Base-by-base conservation (phyloP, 2,888 invertebrate genomes). In the Thecophora atra region DNA sequence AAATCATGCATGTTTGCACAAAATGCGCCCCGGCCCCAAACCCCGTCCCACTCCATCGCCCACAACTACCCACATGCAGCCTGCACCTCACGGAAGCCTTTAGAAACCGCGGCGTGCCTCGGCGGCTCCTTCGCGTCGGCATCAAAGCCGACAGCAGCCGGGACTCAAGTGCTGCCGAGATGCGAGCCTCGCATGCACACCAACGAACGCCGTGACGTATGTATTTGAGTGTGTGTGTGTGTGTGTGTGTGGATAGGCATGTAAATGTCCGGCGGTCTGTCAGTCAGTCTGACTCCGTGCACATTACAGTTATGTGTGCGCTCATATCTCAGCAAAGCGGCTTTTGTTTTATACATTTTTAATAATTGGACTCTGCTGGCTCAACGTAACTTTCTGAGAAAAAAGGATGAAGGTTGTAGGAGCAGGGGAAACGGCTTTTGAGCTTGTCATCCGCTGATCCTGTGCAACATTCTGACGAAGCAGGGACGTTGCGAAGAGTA, bases 1-100 rank as follows among this genome's bases (percentile, higher is more conserved):
- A 71, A 69, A 69, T 64, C 68, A 71, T 66, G 74, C 71, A 71
- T 71, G 52, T 51, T 63, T 63, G 72, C 69, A 74, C 72, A 44
- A 72, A n/a, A 37, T 71, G 71, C 72, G 11, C 28, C 58, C 44
- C 44, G 37, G n/a, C 21, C 64, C 11, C 64, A 26, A 17, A 19
- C 47, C 13, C 19, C 19, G 3, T 21, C 21, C 13, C 3, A 58
- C 24, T 2, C 58, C 54, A 54, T 8, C 54, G 19, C n/a, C 19
- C 19, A 19, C 19, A 51, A 5, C 11, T 51, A 3, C 17, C 37
- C 37, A 11, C 11, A 11, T 11, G 7, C 6, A 8, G 51, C 51
- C 19, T 17, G 17, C 19, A 51, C 7, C 7, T 11, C 15, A 44
- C 15, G 51, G 51, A n/a, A 37, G 17, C 19, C 15, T n/a, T 51